Evolutionary conservation across 2,113 vertebrate species (phyloP), one percentile per base, ranked within the genome.

Genomic region (Gymnocephalus cernua): DNA sequence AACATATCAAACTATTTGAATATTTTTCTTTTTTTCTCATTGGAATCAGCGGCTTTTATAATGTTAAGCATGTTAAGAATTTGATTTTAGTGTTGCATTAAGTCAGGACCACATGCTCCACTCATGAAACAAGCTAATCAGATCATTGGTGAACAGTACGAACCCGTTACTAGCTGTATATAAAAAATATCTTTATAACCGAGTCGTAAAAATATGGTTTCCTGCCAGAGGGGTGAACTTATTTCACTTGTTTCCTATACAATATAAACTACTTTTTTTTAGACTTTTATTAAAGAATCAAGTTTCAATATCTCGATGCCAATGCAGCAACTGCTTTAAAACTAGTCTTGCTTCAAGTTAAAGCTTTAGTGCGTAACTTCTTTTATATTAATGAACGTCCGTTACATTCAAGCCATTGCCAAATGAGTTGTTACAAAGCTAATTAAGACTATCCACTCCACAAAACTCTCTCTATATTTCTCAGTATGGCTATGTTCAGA

Each of bases 11-110:
- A 23, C 48, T n/a, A 68, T 45, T 15, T 68, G 0, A 32, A 58
- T 41, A 35, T 25, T 51, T 67, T 61, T 8, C 44, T 80, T 64
- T 35, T 27, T 45, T 23, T 12, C 27, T 56, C 6, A 21, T 2
- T 73, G 21, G 21, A 72, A 57, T 61, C 21, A 73, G 27, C 50
- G 44, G 62, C 25, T 77, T 67, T 75, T 50, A 53, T 73, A 58
- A 50, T 25, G 16, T 41, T 48, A 48, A 25, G 47, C 4, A 16
- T 73, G 57, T 47, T 13, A 56, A 51, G 73, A 71, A 56, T 44
- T 51, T 4, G 4, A 82, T 29, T 62, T 67, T 19, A 63, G 21
- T 61, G 11, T 47, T 41, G 2, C 38, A 41, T 41, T 41, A 35
- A 62, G 25, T 25, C 21, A 45, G 6, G 14, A 66, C 53, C 23